Evolutionary conservation across 2,113 vertebrate species (phyloP).

Genomic region (Synodontis membranacea): DNA sequence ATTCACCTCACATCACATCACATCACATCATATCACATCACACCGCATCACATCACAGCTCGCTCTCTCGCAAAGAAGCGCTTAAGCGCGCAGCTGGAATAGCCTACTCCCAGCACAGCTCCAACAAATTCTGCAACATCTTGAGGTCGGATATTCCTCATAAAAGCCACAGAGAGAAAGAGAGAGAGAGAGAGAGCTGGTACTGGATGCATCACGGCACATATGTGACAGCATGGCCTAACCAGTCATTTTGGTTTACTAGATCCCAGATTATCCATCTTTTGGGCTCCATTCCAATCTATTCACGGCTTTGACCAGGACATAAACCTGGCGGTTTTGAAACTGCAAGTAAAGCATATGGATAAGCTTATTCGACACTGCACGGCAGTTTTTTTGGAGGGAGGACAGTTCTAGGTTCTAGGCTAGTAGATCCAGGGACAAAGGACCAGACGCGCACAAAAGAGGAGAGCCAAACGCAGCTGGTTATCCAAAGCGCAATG

Average conservation of each 20-base stretch:
- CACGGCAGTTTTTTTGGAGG: slow-evolving; percentile 3
- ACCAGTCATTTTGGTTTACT: slow-evolving; percentile 24
- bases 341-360: neutral
- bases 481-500: slow-evolving; percentile 36
- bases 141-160: neutral
- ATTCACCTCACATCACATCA: slow-evolving; percentile 5
- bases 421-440: slow-evolving; percentile 39
- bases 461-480: neutral
- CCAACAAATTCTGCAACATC: neutral
- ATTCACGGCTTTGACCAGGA: neutral
- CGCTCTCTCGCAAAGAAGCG: neutral
- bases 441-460: slow-evolving; percentile 28
- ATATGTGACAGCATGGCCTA: slow-evolving; percentile 43
- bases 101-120: neutral
- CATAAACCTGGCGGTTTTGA: neutral
- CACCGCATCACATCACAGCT: neutral
- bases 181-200: neutral
- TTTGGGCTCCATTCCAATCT: neutral
- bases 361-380: neutral
- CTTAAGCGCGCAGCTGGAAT: slow-evolving; percentile 14
- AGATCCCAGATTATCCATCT: slow-evolving; percentile 10
- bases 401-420: neutral
- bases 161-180: neutral
- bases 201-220: neutral
- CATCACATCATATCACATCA: neutral